These are phyloP conservation scores for Silurus meridionalis DNA, from an alignment of 2,113 vertebrate genomes.

Conservation along the genomic window DNA sequence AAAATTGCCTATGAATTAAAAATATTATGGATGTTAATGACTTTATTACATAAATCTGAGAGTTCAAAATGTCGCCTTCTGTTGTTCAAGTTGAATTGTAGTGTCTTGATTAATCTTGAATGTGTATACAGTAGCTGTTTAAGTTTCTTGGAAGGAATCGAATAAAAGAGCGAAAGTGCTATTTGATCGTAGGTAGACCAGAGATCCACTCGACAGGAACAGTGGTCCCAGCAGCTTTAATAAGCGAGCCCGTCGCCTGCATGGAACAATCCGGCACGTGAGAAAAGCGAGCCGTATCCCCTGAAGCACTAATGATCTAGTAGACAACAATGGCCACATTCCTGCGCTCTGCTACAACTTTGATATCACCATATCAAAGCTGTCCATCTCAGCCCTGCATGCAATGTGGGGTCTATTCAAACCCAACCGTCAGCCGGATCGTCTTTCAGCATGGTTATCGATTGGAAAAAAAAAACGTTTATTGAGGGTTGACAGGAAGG, in stretches of 20 bases:
- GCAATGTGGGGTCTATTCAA: conserved; percentile 55
- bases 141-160: neutral
- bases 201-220: conserved; percentile 35
- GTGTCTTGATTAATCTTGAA: neutral
- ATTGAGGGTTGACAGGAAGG: neutral
- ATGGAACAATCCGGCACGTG: conserved; percentile 47
- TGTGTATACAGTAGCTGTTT: neutral
- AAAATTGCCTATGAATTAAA: neutral
- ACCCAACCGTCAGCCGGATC: conserved; percentile 58
- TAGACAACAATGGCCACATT: conserved; percentile 64
- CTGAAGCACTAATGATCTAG: conserved; percentile 59
- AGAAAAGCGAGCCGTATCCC: conserved; percentile 50
- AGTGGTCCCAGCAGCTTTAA: conserved; percentile 31
- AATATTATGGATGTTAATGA: neutral
- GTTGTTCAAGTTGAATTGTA: neutral
- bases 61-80: neutral
- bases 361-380: conserved; percentile 70
- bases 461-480: conserved; percentile 56
- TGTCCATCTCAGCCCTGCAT: conserved; percentile 51
- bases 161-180: conserved; percentile 11
- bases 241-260: conserved; percentile 56
- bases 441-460: conserved; percentile 63
- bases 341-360: conserved; percentile 60
- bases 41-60: neutral
- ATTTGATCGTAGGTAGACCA: conserved; percentile 51